Evolutionary conservation across 2,888 invertebrate species (phyloP), one percentile per base, ranked within the genome.

Genomic region (Scaptomyza polygonia): DNA sequence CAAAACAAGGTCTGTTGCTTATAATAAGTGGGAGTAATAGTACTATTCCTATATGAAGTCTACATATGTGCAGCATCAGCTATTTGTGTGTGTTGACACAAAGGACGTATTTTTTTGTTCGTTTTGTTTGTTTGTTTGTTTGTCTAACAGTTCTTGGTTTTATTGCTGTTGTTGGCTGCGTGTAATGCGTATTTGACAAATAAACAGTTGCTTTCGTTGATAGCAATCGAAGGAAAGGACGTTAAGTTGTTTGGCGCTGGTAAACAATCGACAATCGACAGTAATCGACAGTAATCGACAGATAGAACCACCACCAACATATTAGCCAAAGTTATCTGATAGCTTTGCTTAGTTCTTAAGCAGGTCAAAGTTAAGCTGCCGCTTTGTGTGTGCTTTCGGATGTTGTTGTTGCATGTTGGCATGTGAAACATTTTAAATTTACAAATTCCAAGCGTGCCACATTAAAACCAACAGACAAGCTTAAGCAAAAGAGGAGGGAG

Each of bases 131-230:
- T 55, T 25, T 67, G 51, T 56, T 53, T 21, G 43, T 45, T 61
- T 67, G 58, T 67, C 53, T 62, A 53, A 39, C 43, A 51, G 70
- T 64, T 57, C 72, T 54, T 44, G 74, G 72, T 79, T 82, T 72
- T 86, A 78, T 79, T 76, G 68, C 71, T 61, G 56, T 58, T 52
- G 82, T 51, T 75, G 62, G 70, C 76, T 75, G 72, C 69, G 67
- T 84, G 82, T 83, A 83, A 86, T 83, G 83, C 88, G 88, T 87
- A 86, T 86, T 85, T 87, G 83, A 86, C 84, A 85, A 85, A 85
- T 87, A 85, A 85, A 85, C 84, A 87, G 86, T 84, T 85, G 83
- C 81, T 87, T 86, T 57, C 67, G 58, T 56, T 70, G 83, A 84
- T 87, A 72, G 76, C 86, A 85, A 85, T 87, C 84, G n/a, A n/a